Conservation (phyloP, 2,888 invertebrate species). For the Megastigmus dorsalis region DNA sequence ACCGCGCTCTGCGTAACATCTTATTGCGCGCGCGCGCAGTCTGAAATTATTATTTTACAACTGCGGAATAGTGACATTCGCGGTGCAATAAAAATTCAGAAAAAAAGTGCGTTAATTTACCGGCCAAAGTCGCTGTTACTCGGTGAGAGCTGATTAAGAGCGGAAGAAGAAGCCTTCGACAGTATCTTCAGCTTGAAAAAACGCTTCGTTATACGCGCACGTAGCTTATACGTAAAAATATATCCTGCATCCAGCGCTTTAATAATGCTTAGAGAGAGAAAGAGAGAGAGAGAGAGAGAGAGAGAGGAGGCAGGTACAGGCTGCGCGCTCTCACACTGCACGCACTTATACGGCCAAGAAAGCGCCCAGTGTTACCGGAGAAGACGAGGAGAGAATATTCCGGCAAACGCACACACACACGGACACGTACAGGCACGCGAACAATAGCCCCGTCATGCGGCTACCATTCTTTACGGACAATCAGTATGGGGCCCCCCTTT, state of each 20-base stretch:
- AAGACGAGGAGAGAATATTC: conserved; percentile 22
- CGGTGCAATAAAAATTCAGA: no score
- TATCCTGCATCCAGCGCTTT: conserved; percentile 3
- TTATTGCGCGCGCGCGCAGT: conserved; percentile 12
- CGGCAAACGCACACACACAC: conserved; percentile 55
- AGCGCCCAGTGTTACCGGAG: neutral
- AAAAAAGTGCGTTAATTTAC: no score
- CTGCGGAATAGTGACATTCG: no score
- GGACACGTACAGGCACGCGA: conserved; percentile 56
- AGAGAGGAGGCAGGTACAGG: no score
- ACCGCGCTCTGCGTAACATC: conserved; percentile 17
- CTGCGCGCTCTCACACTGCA: no score
- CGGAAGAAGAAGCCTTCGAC: no score
- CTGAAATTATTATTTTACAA: conserved; percentile 17
- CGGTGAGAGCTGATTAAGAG: no score
- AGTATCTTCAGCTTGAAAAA: no score
- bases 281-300: no score
- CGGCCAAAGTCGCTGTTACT: no score
- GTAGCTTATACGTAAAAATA: no score
- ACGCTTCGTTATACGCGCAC: no score
- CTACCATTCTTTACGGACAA: conserved; percentile 71
- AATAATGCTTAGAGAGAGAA: neutral
- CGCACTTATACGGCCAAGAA: neutral
- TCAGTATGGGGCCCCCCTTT: conserved; percentile 59
- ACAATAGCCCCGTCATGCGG: conserved; percentile 71